A percentile compares a stretch with the other conserved stretches of the same genome.
Evolutionary conservation across 1,140 invertebrate species (phyloP).

Genomic region (Zaprionus ornatus): DNA sequence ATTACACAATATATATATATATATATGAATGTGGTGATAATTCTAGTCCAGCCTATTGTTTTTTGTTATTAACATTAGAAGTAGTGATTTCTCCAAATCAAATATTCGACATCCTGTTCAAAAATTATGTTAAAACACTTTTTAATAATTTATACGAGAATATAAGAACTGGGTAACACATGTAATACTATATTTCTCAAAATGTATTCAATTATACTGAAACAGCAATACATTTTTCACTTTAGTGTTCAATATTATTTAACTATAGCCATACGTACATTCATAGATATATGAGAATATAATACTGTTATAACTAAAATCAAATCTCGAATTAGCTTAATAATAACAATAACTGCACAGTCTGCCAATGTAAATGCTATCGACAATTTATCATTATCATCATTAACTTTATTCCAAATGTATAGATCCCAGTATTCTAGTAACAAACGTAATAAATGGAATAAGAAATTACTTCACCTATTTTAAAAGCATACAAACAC

Average conservation of each 20-base stretch:
- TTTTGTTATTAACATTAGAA: constrained; percentile 7
- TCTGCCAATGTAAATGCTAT: constrained; percentile 10
- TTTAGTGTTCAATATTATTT: not conserved
- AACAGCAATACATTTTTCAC: constrained; percentile 1
- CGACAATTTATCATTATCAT: constrained; percentile 3
- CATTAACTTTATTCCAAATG: constrained; percentile 11
- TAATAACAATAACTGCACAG: constrained; percentile 15
- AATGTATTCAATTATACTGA: not conserved
- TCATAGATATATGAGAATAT: not conserved
- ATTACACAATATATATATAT: not conserved
- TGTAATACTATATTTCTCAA: constrained; percentile 2
- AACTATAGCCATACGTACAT: not conserved
- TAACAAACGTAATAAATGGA: constrained; percentile 35
- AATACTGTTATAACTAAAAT: not conserved
- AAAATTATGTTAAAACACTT: not conserved
- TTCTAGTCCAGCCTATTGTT: not conserved
- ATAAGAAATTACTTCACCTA: not conserved
- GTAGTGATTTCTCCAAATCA: not conserved
- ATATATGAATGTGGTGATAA: constrained; percentile 2
- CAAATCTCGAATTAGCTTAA: constrained; percentile 14
- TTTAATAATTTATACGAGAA: constrained; percentile 1
- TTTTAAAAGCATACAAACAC: not conserved
- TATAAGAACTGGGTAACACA: constrained; percentile 1
- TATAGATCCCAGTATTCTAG: constrained; percentile 30
- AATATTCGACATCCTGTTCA: not conserved